These are phyloP conservation scores for Poeciliopsis turrubarensis DNA, from an alignment of 2,113 vertebrate genomes.

Conservation along the genomic window DNA sequence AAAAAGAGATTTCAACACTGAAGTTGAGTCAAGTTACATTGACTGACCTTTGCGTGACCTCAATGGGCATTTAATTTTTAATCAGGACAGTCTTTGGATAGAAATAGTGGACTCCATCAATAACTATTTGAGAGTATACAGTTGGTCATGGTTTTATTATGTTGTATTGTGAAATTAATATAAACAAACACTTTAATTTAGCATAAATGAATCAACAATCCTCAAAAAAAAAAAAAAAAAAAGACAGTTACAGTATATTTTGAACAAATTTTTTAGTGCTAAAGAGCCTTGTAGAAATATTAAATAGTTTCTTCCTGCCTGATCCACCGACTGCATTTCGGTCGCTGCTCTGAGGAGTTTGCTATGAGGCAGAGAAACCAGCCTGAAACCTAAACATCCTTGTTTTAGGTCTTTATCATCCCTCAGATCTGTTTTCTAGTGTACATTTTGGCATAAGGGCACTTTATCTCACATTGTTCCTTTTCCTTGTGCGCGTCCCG, in stretches of 20 bases:
- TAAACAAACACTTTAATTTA: background rate
- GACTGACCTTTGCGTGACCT: no score
- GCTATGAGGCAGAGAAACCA: conserved; percentile 51
- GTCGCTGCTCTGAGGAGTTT: conserved; percentile 30
- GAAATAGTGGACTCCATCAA: background rate
- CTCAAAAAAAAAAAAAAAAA: no score
- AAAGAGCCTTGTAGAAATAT: conserved; percentile 25
- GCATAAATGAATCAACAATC: no score
- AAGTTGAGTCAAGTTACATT: no score
- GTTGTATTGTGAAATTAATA: background rate
- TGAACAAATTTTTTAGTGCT: no score
- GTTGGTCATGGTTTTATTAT: background rate
- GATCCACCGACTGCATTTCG: conserved; percentile 28
- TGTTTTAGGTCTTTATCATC: conserved; percentile 67
- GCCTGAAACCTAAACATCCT: conserved; percentile 41
- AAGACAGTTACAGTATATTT: no score
- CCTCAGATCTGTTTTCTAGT: conserved; percentile 69
- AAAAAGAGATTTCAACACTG: no score
- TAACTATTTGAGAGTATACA: no score
- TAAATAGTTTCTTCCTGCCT: background rate
- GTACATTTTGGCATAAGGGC: conserved; percentile 66
- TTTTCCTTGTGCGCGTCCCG: conserved; percentile 17
- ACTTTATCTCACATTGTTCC: conserved; percentile 62
- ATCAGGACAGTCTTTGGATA: background rate
- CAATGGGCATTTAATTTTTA: no score